Percentiles rank a stretch among this genome's conserved stretches.
phyloP scores from a whole-genome alignment of 2,797 vertebrate species.

The Hapalemur alaotrensis region DNA sequence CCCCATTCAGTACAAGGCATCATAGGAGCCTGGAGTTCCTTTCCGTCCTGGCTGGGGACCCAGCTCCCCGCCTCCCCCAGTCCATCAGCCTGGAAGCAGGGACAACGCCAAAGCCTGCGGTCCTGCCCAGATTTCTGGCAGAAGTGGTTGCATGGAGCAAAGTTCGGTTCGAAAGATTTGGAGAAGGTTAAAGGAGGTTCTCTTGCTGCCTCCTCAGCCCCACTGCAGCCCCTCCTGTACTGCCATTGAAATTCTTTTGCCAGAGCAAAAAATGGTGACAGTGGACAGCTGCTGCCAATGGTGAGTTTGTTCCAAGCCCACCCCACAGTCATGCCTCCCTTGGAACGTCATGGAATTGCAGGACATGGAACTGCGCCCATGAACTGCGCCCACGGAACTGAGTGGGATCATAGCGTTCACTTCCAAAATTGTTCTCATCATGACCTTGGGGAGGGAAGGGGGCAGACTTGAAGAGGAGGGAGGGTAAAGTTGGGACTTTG shows the following conservation, averaged over 20 bases:
- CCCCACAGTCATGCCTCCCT: background rate
- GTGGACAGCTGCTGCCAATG: background rate
- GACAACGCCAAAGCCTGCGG: background rate
- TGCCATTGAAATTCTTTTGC: background rate
- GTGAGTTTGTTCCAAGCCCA: background rate
- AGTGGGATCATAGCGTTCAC: background rate
- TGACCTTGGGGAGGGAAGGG: background rate
- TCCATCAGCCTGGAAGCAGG: background rate
- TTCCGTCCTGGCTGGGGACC: background rate
- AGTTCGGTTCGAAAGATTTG: background rate
- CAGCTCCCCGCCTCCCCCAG: background rate
- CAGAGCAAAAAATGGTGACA: background rate
- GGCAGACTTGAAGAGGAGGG: background rate
- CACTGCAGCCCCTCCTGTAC: rapidly evolving
- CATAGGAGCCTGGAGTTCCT: background rate
- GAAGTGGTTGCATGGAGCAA: background rate
- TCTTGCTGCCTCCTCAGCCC: background rate
- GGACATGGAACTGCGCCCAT: background rate
- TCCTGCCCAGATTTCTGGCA: background rate
- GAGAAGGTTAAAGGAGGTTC: background rate
- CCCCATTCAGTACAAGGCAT: background rate
- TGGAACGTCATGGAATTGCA: rapidly evolving
- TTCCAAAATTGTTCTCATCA: background rate
- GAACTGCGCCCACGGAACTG: background rate
- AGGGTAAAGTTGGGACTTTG: background rate